Conservation (phyloP, 30 jellyfish, hydroid and myxozoan species). For the Cassiopea andromeda region DNA sequence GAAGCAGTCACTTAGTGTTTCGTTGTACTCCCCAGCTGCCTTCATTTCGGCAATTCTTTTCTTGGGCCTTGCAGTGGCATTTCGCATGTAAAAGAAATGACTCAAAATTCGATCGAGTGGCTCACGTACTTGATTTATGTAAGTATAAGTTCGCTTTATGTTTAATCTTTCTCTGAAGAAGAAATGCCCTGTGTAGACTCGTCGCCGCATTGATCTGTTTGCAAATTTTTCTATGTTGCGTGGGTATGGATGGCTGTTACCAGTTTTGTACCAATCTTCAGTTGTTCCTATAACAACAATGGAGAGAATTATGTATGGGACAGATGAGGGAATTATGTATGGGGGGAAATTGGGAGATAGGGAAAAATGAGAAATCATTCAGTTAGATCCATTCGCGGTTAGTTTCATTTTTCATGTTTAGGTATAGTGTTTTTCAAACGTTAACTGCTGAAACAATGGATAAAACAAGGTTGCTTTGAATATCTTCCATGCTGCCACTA, state of each 20-base stretch:
- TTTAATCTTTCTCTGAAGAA: conserved; percentile 62
- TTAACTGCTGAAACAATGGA: no score
- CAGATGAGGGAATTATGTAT: no score
- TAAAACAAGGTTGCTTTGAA: no score
- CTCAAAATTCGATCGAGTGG: conserved; percentile 84
- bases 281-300: conserved; percentile 50
- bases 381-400: no score
- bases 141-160: conserved; percentile 66
- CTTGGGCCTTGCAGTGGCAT: conserved; percentile 60
- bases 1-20: conserved; percentile 79
- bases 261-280: conserved; percentile 96
- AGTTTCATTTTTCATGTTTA: no score
- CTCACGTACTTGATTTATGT: conserved; percentile 84
- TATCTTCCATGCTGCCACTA: no score
- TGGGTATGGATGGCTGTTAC: conserved; percentile 90
- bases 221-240: conserved; percentile 69
- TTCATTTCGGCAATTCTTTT: conserved; percentile 77
- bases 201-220: conserved; percentile 5
- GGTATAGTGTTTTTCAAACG: no score
- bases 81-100: conserved; percentile 88
- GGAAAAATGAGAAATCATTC: no score
- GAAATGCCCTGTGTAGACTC: conserved; percentile 80
- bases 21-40: conserved; percentile 73
- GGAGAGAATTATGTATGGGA: background rate
- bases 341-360: no score